Base-by-base conservation (phyloP, 1,140 invertebrate species). In the Artemia franciscana region DNA sequence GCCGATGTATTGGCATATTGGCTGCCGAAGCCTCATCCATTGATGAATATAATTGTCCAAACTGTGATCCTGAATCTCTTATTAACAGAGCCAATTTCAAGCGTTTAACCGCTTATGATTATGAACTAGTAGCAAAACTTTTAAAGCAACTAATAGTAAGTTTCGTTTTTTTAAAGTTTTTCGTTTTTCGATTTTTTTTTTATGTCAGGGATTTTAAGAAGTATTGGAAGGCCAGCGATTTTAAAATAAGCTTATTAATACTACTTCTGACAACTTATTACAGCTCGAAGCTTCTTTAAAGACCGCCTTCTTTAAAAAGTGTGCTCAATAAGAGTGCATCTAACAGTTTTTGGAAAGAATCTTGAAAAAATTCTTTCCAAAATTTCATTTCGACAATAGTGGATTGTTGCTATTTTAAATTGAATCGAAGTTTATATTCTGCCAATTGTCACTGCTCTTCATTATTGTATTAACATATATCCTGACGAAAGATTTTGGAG, bases 21-120 rank as follows among this genome's bases (percentile, higher is more conserved):
- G 89, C 93, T 71, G 86, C 84, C 3, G 91, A 96, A 73, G 91
- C 90, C 5, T 89, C 93, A 70, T 85, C 85, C 68, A 92, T 97
- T 65, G 91, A 94, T 68, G 90, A 91, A 68, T 98, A 97, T 70
- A 82, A 93, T 64, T 98, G 94, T 78, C 91, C 92, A 0, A 88
- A 86, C 71, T 98, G 94, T 75, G 86, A 92, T 70, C 80, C 83
- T 62, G 87, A 90, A 73, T 88, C 83, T 64, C 83, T 82, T 24
- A 85, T 89, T 5, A 92, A 91, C 74, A 84, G 82, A 71, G 86
- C 86, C 0, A 92, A 91, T 73, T 86, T 88, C 80, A 91, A 91
- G 72, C 81, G 84, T 70, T 78, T 96, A 5, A 81, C 81, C 27
- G 70, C 77, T 30, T 84, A 84, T 71, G 90, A 95, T 76, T 85